Evolutionary conservation across 2,797 vertebrate genomes (phyloP).

Genomic region (Choloepus didactylus): DNA sequence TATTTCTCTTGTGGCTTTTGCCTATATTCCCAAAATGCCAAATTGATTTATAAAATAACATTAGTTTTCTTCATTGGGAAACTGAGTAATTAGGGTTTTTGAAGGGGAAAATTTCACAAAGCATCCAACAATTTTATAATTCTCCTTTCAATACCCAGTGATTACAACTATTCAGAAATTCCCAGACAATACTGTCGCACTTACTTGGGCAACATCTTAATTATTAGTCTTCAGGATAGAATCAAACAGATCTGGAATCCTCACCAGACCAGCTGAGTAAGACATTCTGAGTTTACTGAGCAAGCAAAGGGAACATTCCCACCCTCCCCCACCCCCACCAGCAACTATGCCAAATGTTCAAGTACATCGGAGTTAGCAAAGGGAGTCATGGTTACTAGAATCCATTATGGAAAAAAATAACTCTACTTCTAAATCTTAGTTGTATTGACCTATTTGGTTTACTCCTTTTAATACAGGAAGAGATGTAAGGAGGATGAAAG

Average conservation of each 20-base stretch:
- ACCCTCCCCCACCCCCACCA: neutral
- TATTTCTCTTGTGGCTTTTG: neutral
- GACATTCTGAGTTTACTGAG: neutral
- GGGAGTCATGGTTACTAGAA: neutral
- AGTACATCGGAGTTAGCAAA: neutral
- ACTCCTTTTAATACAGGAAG: neutral
- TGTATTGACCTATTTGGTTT: neutral
- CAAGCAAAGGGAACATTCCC: neutral
- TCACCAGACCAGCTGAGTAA: neutral
- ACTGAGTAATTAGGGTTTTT: slow-evolving; percentile 20
- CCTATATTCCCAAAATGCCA: neutral
- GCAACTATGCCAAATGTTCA: neutral
- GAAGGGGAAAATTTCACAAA: slow-evolving; percentile 10
- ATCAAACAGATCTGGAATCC: slow-evolving; percentile 11
- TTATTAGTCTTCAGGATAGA: slow-evolving; percentile 24
- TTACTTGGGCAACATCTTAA: neutral
- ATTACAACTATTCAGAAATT: slow-evolving; percentile 35
- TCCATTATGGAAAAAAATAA: neutral
- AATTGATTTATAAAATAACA: slow-evolving; percentile 17
- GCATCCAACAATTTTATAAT: neutral
- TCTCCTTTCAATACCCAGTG: neutral
- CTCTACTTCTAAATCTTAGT: neutral
- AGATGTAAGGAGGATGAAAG: neutral
- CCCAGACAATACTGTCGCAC: neutral
- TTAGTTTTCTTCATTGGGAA: slow-evolving; percentile 13